A percentile compares a stretch with the other conserved stretches of the same genome.
Conservation (phyloP, 1,140 invertebrate species). For the Lasaia peninsularis region DNA sequence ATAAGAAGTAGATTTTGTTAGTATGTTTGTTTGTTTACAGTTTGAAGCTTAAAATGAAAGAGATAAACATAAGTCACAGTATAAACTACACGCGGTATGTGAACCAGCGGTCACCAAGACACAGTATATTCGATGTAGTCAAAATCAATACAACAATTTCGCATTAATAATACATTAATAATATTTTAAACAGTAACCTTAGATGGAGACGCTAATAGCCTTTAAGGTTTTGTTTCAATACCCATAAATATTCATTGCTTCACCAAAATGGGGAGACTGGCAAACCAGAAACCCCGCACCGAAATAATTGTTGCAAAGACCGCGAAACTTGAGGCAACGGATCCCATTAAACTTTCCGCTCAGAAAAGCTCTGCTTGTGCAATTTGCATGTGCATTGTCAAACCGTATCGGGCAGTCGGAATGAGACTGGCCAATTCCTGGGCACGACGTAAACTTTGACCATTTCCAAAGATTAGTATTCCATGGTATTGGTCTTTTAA, state of each 20-base stretch:
- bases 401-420: conserved; percentile 65
- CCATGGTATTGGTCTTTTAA: not conserved
- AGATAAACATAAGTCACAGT: too few species aligned
- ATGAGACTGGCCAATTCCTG: conserved; percentile 53
- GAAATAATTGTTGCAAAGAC: conserved; percentile 62
- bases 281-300: conserved; percentile 38
- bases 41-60: too few species aligned
- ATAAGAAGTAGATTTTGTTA: too few species aligned
- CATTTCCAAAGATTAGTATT: conserved; percentile 18
- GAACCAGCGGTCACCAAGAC: too few species aligned
- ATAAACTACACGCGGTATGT: too few species aligned
- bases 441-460: conserved; percentile 59
- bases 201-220: conserved; percentile 26
- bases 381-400: conserved; percentile 74
- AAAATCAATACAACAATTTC: not conserved
- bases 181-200: conserved; percentile 19
- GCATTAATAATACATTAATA: conserved; percentile 4
- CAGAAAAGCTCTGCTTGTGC: conserved; percentile 57
- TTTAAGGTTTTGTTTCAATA: conserved; percentile 22
- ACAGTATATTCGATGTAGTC: too few species aligned
- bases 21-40: too few species aligned
- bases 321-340: conserved; percentile 50
- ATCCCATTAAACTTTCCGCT: conserved; percentile 68
- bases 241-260: conserved; percentile 41
- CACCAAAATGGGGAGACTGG: conserved; percentile 38